Evolutionary conservation across 2,797 vertebrate genomes (phyloP), one percentile per base, ranked within the genome.

Genomic region (Rhinoraja longicauda): DNA sequence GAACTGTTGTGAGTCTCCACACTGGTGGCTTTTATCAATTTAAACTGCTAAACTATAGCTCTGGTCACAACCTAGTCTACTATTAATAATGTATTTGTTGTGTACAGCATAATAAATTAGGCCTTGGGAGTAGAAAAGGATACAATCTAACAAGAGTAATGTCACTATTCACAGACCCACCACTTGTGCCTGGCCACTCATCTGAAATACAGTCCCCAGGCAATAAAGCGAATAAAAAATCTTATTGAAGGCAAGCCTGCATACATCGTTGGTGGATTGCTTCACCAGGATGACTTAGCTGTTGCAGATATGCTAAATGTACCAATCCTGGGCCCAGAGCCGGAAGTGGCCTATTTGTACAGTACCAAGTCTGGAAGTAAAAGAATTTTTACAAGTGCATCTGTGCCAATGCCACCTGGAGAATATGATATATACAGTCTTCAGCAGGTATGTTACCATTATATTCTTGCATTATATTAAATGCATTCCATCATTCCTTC

Each of bases 1-100:
- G 96, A 97, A 95, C 97, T 75, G 90, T 92, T 92, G 70, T 75
- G 90, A 92, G 90, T 73, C 95, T 98, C 84, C 97, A 98, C 97
- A 97, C 97, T 96, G 97, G 97, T 98, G 97, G 97, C 97, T 98
- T 98, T 98, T 99, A 98, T 99, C 98, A 99, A 98, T 99, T 98
- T 97, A 98, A 99, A 98, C 97, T 96, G 97, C 98, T 97, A 96
- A 96, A 97, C 97, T 98, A 98, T 98, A 97, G 97, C 96, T 98
- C 97, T 97, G 98, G 98, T 99, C 97, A 98, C 96, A 97, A 97
- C 98, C 98, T 97, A 97, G 97, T 95, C 97, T 97, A 97, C 97
- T 98, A 97, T 97, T 98, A 97, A 97, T 98, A 98, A 98, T 97
- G 97, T 97, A 98, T 97, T 97, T 97, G 96, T 96, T 96, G 96